Conservation (phyloP, 2,113 vertebrate genomes). For the Pipra filicauda region DNA sequence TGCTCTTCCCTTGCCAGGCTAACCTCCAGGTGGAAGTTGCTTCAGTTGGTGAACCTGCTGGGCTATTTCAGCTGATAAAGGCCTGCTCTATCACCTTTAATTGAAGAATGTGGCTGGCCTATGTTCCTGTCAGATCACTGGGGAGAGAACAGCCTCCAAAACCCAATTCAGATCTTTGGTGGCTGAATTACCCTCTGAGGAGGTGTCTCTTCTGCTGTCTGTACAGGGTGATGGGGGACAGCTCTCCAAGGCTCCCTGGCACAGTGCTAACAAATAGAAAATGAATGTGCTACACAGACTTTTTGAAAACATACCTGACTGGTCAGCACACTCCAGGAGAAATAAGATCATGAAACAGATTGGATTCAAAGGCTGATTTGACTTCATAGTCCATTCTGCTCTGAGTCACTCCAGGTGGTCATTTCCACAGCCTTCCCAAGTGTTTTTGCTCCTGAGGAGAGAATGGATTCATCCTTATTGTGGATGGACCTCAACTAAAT, state of each 20-base stretch:
- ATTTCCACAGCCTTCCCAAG: background rate
- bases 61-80: background rate
- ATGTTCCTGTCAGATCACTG: background rate
- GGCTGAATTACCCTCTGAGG: background rate
- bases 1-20: background rate
- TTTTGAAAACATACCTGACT: background rate
- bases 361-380: background rate
- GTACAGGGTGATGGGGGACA: background rate
- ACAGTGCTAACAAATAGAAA: background rate
- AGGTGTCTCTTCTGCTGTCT: background rate
- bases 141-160: background rate
- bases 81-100: background rate
- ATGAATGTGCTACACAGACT: background rate
- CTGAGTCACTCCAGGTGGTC: background rate
- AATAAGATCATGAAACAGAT: background rate
- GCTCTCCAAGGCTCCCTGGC: background rate
- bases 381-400: background rate
- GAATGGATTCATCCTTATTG: background rate
- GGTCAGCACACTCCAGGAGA: background rate
- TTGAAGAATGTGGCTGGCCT: background rate
- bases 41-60: background rate
- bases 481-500: background rate
- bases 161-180: background rate
- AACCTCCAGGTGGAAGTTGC: background rate
- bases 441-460: background rate